Evolutionary conservation across 2,113 vertebrate species (phyloP), one percentile per base, ranked within the genome.

Genomic region (Clarias gariepinus): DNA sequence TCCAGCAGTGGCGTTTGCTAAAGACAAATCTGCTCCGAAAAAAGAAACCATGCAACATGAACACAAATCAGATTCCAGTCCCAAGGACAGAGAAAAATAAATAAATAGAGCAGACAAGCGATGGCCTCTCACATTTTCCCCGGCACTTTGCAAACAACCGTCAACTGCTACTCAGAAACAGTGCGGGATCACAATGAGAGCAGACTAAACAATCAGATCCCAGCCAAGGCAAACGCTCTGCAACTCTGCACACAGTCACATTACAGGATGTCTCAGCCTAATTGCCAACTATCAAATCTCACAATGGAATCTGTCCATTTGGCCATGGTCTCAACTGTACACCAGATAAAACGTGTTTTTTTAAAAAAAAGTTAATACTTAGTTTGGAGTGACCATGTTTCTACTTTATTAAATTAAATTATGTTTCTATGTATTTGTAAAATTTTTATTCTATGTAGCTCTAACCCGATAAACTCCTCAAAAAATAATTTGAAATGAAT

Each of bases 121-220:
- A 92, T 92, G 95, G 93, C 94, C 93, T 95, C 94, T 95, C 94
- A 95, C 93, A 95, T 95, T 96, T 95, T 95, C 94, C 94, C 94
- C 93, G 93, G 95, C 93, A 92, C 95, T 97, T 96, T 96, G 95
- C 96, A 97, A 98, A 96, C 95, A 96, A 96, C 94, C 92, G 90
- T 94, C 96, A 96, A 96, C 94, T 95, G 94, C 93, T 93, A 94
- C 93, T 94, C 95, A 95, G 94, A 96, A 97, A 96, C 95, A 92
- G 93, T 91, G 90, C 92, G 68, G 91, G 92, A 93, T 95, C 96
- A 95, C 96, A 95, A 94, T 95, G 93, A 95, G 94, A 96, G 95
- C 94, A 99, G 96, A 97, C 96, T 97, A 98, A 98, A 97, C 96
- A 97, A 97, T 96, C 95, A 90, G 92, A 94, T 93, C 89, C 90